These are phyloP conservation scores for Drosophila mojavensis DNA, from an alignment of 1,140 invertebrate genomes.

Conservation along the genomic window DNA sequence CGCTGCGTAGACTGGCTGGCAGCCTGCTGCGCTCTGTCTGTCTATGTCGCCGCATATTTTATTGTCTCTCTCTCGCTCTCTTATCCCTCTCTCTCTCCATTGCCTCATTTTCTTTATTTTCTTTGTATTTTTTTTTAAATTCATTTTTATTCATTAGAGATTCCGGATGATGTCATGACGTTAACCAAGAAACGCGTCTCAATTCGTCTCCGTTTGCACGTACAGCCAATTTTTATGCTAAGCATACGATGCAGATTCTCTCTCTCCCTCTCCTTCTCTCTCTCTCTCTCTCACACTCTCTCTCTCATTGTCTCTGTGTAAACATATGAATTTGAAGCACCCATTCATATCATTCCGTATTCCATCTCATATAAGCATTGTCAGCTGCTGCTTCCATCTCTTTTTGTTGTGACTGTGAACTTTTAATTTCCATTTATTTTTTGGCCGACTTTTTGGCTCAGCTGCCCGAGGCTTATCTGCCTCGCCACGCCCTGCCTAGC, in stretches of 20 bases:
- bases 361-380: slow-evolving; percentile 42
- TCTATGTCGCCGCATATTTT: slow-evolving; percentile 50
- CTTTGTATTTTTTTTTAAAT: slow-evolving; percentile 55
- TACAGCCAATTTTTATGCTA: slow-evolving; percentile 48
- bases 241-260: slow-evolving; percentile 40
- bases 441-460: slow-evolving; percentile 54
- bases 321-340: slow-evolving; percentile 35
- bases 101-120: slow-evolving; percentile 22
- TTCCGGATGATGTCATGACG: slow-evolving; percentile 68
- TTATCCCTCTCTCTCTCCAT: slow-evolving; percentile 1
- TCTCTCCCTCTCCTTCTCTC: neutral
- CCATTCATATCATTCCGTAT: slow-evolving; percentile 51
- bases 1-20: slow-evolving; percentile 74
- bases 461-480: slow-evolving; percentile 48
- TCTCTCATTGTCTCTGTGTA: neutral
- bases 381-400: neutral
- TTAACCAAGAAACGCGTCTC: slow-evolving; percentile 36
- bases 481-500: neutral
- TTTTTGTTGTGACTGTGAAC: slow-evolving; percentile 37
- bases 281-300: neutral
- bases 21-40: slow-evolving; percentile 58
- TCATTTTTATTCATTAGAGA: slow-evolving; percentile 74
- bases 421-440: slow-evolving; percentile 73
- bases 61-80: slow-evolving; percentile 29
- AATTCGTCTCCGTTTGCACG: slow-evolving; percentile 25